Percentiles rank a stretch among this genome's conserved stretches.
phyloP scores from a whole-genome alignment of 2,888 invertebrate species.

The Erebia ligea region DNA sequence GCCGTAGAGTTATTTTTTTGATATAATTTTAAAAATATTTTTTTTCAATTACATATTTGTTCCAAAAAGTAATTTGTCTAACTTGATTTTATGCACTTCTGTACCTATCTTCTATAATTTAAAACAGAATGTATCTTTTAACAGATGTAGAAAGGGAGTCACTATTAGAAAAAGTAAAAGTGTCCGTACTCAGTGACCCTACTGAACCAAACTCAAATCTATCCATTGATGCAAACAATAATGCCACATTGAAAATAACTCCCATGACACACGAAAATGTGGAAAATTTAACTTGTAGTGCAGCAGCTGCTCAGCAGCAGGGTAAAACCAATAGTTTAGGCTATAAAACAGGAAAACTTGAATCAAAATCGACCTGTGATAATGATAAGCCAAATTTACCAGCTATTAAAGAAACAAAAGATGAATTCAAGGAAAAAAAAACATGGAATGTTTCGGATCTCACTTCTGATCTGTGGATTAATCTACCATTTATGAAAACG shows the following conservation, averaged over 20 bases:
- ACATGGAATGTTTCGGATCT: conserved; percentile 70
- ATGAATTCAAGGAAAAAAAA: conserved; percentile 50
- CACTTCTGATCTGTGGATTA: conserved; percentile 67
- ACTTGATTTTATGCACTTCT: too few relatives aligned
- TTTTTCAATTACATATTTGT: too few relatives aligned
- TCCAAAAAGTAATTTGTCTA: too few relatives aligned
- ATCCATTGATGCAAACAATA: conserved; percentile 6
- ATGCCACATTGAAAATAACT: background rate
- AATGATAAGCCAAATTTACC: conserved; percentile 15
- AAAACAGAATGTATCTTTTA: background rate
- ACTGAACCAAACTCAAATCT: background rate
- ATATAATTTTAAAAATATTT: too few relatives aligned
- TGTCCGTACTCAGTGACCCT: conserved; percentile 2
- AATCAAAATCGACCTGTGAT: conserved; percentile 14
- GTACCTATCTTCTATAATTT: background rate
- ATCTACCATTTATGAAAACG: conserved; percentile 64
- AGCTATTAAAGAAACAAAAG: conserved; percentile 10
- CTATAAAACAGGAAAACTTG: conserved; percentile 1
- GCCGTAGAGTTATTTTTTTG: too few relatives aligned
- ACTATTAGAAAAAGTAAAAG: conserved; percentile 10
- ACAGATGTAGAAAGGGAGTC: conserved; percentile 18
- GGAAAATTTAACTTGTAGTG: background rate
- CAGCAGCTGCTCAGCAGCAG: too few relatives aligned
- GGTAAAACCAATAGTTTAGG: conserved; percentile 2
- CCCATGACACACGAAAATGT: conserved; percentile 3